A percentile compares a stretch with the other conserved stretches of the same genome.
Conservation (phyloP, 2,113 vertebrate genomes). For the Aegypius monachus region DNA sequence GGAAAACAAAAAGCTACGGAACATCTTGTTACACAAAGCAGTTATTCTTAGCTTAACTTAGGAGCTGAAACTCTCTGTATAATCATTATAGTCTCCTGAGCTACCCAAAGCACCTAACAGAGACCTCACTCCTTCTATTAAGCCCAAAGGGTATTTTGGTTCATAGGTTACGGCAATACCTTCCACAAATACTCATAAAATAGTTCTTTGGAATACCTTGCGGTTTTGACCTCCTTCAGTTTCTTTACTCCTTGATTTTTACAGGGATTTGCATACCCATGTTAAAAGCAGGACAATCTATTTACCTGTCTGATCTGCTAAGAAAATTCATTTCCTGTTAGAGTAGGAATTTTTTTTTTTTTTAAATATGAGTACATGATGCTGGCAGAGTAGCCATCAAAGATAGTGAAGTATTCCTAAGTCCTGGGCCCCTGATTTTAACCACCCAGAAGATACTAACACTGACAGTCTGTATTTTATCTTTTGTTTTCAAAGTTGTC, state of each 20-base stretch:
- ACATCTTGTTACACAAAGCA: not conserved
- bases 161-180: not conserved
- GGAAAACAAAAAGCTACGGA: not conserved
- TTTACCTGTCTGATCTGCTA: not conserved
- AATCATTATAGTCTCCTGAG: not conserved
- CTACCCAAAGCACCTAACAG: not conserved
- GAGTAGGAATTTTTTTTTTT: not conserved
- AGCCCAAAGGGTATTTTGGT: not conserved
- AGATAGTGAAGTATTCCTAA: not conserved
- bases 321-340: not conserved
- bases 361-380: not conserved
- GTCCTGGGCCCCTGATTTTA: not conserved
- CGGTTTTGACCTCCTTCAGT: not conserved
- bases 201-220: not conserved
- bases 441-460: not conserved
- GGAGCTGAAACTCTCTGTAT: not conserved
- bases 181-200: not conserved
- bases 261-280: not conserved
- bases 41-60: not conserved
- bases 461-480: not conserved
- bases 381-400: not conserved
- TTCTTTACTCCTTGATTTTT: not conserved
- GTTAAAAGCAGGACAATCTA: not conserved
- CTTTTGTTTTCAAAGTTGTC: not conserved
- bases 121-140: not conserved